Evolutionary conservation across 2,797 vertebrate genomes (phyloP).

Genomic region (Triplophysa yarkandensis): DNA sequence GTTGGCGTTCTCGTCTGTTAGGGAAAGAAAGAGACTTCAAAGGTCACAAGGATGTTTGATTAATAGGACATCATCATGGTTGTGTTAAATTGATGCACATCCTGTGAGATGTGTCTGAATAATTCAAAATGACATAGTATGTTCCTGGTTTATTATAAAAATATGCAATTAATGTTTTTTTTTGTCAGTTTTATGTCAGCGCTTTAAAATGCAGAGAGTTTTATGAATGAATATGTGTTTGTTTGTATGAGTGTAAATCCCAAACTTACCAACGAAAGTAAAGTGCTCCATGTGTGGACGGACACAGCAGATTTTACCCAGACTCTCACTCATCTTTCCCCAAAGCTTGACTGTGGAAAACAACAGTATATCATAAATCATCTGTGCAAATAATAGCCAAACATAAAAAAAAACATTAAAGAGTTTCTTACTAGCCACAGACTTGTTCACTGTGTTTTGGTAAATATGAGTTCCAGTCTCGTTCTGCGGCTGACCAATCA

Average conservation of each 20-base stretch:
- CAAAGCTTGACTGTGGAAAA: slow-evolving; percentile 84
- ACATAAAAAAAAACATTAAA: neutral
- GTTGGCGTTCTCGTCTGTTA: slow-evolving; percentile 95
- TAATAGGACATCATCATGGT: slow-evolving; percentile 7
- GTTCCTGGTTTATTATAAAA: neutral
- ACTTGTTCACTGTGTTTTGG: slow-evolving; percentile 84
- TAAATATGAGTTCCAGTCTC: slow-evolving; percentile 86
- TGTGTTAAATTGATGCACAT: slow-evolving; percentile 26
- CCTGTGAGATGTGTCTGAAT: neutral
- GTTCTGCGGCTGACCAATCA: slow-evolving; percentile 93
- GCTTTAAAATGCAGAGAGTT: neutral
- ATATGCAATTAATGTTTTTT: too few relatives aligned
- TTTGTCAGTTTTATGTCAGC: too few relatives aligned
- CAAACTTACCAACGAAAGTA: slow-evolving; percentile 89
- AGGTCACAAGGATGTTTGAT: slow-evolving; percentile 18
- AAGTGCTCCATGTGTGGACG: slow-evolving; percentile 92
- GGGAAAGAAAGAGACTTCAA: slow-evolving; percentile 24
- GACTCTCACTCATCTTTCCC: slow-evolving; percentile 91
- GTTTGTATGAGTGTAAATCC: neutral
- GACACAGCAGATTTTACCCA: slow-evolving; percentile 93
- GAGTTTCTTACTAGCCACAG: slow-evolving; percentile 82
- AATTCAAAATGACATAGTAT: slow-evolving; percentile 9
- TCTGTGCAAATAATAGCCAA: neutral
- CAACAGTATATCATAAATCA: neutral
- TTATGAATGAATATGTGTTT: neutral